phyloP scores from a whole-genome alignment of 2,797 vertebrate genomes.

The Sebastes itinus region DNA sequence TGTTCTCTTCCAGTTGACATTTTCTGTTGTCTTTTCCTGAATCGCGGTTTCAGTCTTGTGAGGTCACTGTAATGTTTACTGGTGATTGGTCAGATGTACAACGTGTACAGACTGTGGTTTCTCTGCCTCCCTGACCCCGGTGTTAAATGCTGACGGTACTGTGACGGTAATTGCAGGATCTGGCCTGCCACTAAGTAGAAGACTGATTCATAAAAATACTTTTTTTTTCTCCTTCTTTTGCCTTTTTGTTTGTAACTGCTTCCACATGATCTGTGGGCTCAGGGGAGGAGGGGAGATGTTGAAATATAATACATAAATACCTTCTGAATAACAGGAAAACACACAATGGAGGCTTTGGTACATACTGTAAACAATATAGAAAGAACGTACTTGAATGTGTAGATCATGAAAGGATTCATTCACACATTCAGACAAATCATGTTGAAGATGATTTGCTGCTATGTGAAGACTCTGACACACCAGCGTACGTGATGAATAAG shows the following conservation, averaged over 20 bases:
- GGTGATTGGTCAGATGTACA: slow-evolving; percentile 13
- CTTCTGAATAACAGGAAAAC: slow-evolving; percentile 22
- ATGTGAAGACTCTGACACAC: background rate
- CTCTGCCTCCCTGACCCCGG: slow-evolving; percentile 55
- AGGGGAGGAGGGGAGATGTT: slow-evolving; percentile 8
- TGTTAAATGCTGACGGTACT: slow-evolving; percentile 44
- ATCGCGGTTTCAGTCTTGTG: background rate
- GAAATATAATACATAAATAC: slow-evolving; percentile 48
- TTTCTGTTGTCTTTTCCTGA: background rate
- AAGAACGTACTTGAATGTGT: background rate
- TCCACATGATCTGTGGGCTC: slow-evolving; percentile 58
- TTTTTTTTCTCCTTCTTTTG: slow-evolving; percentile 7
- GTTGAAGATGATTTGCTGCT: slow-evolving; percentile 2
- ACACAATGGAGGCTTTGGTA: background rate
- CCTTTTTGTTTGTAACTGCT: slow-evolving; percentile 69
- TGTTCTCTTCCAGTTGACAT: background rate
- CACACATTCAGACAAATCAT: background rate
- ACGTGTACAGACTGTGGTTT: slow-evolving; percentile 26
- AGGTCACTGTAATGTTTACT: background rate
- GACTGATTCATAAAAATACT: slow-evolving; percentile 64
- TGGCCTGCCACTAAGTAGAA: slow-evolving; percentile 47
- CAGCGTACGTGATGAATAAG: background rate
- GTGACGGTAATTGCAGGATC: slow-evolving; percentile 64
- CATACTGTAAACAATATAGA: background rate
- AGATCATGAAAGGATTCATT: background rate